phyloP scores from a whole-genome alignment of 2,113 vertebrate species.

The Phoenicopterus ruber region DNA sequence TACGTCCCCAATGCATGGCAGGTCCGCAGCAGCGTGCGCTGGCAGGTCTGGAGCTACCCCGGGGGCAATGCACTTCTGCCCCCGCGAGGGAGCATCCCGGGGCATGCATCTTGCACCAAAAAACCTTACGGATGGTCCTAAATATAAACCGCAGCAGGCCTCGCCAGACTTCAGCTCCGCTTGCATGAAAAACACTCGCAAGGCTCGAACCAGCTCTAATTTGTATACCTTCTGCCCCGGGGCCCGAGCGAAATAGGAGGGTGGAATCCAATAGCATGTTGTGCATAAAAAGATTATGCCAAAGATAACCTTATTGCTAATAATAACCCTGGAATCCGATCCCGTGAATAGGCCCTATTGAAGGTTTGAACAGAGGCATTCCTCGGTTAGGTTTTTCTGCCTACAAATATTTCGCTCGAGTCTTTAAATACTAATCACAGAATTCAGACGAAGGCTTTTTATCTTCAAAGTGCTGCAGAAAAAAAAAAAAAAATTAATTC shows the following conservation, averaged over 20 bases:
- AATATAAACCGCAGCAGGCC: not conserved
- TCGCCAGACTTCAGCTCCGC: not conserved
- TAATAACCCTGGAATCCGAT: constrained; percentile 60
- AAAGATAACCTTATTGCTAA: constrained; percentile 66
- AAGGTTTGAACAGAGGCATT: constrained; percentile 53
- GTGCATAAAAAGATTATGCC: constrained; percentile 49
- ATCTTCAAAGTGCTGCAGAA: constrained; percentile 54
- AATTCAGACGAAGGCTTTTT: constrained; percentile 37
- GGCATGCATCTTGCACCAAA: accelerated
- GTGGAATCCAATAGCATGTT: constrained; percentile 47
- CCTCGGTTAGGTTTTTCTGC: constrained; percentile 53
- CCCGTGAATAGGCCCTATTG: constrained; percentile 46
- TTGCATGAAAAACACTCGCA: not conserved
- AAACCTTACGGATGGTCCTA: not conserved
- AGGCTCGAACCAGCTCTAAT: constrained; percentile 3
- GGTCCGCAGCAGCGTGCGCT: accelerated
- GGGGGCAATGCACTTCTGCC: not conserved
- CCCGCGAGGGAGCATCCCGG: accelerated
- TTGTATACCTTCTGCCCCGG: constrained; percentile 37
- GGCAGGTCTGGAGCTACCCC: not conserved
- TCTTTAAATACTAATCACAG: constrained; percentile 59
- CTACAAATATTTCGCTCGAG: constrained; percentile 37
- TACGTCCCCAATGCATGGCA: accelerated
- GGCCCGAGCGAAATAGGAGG: not conserved
- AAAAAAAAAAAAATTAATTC: constrained; percentile 44